Conservation (phyloP, 2,888 invertebrate species). For the Lepidocyrtoides sp. region DNA sequence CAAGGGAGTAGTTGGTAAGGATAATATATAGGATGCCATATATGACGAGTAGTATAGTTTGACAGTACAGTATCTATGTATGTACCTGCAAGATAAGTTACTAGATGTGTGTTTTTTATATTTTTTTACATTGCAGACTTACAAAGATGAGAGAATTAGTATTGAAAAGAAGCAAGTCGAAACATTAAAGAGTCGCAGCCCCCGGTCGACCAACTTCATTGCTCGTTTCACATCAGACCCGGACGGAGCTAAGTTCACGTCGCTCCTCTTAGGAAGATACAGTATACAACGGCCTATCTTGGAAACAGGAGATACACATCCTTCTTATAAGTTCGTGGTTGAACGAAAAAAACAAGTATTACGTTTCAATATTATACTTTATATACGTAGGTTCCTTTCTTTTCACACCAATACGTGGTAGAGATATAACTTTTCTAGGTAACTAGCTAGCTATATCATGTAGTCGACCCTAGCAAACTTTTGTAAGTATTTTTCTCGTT, state of each 20-base stretch:
- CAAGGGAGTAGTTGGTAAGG: background rate
- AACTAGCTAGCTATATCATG: background rate
- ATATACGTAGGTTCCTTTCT: background rate
- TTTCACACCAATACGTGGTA: background rate
- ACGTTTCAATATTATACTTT: background rate
- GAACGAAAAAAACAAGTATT: conserved; percentile 40
- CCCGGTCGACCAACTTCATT: conserved; percentile 79
- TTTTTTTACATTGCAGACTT: conserved; percentile 42
- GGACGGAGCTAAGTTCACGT: conserved; percentile 73
- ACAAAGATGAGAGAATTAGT: conserved; percentile 29
- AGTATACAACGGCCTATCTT: conserved; percentile 58
- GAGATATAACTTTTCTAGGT: background rate
- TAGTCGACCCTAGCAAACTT: background rate
- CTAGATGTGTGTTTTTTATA: background rate
- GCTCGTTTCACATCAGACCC: conserved; percentile 80
- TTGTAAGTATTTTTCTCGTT: background rate
- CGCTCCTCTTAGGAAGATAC: conserved; percentile 20
- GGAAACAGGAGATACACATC: conserved; percentile 46
- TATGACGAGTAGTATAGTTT: too few relatives aligned
- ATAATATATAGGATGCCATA: too few relatives aligned
- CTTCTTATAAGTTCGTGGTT: conserved; percentile 20
- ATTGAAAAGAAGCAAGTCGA: conserved; percentile 62
- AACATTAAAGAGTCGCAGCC: conserved; percentile 77
- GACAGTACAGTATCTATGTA: background rate
- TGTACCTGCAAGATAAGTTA: background rate